Conservation (phyloP, 2,113 vertebrate species). For the Gambusia holbrooki region DNA sequence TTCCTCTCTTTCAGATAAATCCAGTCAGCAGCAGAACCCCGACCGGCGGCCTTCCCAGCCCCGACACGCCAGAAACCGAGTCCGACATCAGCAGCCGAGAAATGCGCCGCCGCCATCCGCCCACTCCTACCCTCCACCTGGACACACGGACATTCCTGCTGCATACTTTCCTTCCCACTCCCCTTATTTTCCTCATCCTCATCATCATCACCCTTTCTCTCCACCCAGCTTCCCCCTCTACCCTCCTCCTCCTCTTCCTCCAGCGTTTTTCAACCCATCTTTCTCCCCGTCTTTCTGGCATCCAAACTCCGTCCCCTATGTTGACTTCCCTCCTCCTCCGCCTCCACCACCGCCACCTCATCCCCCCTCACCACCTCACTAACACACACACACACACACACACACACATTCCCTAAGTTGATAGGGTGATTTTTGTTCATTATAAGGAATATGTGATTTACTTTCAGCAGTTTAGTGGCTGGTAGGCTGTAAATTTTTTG, state of each 20-base stretch:
- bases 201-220: conserved; percentile 41
- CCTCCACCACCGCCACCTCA: conserved; percentile 34
- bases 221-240: conserved; percentile 59
- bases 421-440: neutral
- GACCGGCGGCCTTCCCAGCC: conserved; percentile 24
- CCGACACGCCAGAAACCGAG: conserved; percentile 20
- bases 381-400: no score
- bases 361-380: conserved; percentile 57
- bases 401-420: neutral
- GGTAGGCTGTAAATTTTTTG: no score
- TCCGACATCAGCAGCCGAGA: conserved; percentile 43
- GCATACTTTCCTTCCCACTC: conserved; percentile 55
- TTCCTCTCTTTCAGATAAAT: conserved; percentile 32
- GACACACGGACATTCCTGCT: conserved; percentile 19
- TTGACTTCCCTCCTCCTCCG: conserved; percentile 46
- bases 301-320: conserved; percentile 43
- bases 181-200: conserved; percentile 51
- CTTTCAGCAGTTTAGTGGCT: no score
- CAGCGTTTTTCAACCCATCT: conserved; percentile 55
- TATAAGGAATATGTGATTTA: neutral
- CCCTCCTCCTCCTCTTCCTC: conserved; percentile 51
- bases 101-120: neutral
- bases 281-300: conserved; percentile 55
- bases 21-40: neutral
- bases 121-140: neutral